A percentile compares a stretch with the other conserved stretches of the same genome.
Evolutionary conservation across 23 tunicate genomes (phyloP).

Genomic region (Halocynthia roretzi): DNA sequence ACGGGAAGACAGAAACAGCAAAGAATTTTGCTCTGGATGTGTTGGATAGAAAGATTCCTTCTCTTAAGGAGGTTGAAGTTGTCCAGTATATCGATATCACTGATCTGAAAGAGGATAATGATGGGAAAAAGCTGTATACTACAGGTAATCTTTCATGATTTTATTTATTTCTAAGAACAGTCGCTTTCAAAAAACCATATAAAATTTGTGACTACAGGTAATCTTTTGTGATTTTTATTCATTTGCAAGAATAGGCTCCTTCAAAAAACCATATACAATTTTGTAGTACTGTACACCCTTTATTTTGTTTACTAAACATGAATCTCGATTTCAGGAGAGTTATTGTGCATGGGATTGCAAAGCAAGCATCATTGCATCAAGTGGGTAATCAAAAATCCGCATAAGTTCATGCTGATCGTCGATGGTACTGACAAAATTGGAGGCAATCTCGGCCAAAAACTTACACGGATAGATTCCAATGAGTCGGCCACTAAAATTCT

Average conservation of each 20-base stretch:
- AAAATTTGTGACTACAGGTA: too few relatives aligned
- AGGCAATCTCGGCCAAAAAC: background rate
- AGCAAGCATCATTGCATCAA: background rate
- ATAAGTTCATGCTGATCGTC: background rate
- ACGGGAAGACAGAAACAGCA: slow-evolving; percentile 3
- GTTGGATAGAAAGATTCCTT: background rate
- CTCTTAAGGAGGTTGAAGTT: background rate
- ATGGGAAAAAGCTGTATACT: background rate
- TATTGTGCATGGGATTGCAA: background rate
- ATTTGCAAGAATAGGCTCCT: too few relatives aligned
- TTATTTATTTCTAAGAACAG: too few relatives aligned
- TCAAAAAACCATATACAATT: too few relatives aligned
- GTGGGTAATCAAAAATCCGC: background rate
- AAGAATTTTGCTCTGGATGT: background rate
- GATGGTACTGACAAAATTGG: background rate
- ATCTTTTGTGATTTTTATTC: too few relatives aligned
- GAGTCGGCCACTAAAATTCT: background rate
- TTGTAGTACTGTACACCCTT: background rate
- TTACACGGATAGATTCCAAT: background rate
- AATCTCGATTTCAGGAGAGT: background rate
- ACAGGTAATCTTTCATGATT: too few relatives aligned
- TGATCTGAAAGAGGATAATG: background rate
- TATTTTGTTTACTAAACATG: background rate
- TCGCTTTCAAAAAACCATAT: too few relatives aligned
- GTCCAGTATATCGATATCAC: background rate